Conservation (phyloP, 2,797 vertebrate species). For the Carcharodon carcharias region DNA sequence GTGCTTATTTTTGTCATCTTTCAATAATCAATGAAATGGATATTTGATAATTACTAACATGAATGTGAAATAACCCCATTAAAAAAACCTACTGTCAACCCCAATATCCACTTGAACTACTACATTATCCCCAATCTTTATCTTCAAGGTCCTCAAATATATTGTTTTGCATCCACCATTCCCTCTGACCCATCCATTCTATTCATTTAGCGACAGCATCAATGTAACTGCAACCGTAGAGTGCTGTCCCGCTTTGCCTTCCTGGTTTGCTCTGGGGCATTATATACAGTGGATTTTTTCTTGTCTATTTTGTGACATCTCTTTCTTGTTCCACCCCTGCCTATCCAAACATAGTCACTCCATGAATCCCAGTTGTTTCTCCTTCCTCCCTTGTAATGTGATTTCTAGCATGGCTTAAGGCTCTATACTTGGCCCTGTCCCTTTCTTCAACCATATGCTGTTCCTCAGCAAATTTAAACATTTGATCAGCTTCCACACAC, state of each 20-base stretch:
- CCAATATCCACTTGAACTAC: neutral
- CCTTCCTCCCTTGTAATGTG: neutral
- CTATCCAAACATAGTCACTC: neutral
- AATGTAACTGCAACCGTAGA: neutral
- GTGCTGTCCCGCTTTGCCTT: neutral
- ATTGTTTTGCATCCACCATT: neutral
- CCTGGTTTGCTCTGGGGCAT: neutral
- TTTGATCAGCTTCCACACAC: neutral
- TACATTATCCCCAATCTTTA: neutral
- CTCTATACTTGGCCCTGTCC: neutral
- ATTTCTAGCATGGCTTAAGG: neutral
- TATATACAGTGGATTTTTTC: neutral
- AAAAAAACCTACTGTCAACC: neutral
- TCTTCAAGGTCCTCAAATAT: neutral
- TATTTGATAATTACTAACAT: neutral
- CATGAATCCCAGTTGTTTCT: neutral
- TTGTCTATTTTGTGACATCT: neutral
- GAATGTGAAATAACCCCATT: neutral
- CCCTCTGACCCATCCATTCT: neutral
- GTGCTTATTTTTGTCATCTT: neutral
- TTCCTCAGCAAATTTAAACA: neutral
- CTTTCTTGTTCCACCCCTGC: neutral
- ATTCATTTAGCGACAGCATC: neutral
- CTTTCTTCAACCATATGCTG: neutral
- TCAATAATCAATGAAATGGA: neutral